Evolutionary conservation across 2,888 invertebrate species (phyloP).

Genomic region (Apamea crenata): DNA sequence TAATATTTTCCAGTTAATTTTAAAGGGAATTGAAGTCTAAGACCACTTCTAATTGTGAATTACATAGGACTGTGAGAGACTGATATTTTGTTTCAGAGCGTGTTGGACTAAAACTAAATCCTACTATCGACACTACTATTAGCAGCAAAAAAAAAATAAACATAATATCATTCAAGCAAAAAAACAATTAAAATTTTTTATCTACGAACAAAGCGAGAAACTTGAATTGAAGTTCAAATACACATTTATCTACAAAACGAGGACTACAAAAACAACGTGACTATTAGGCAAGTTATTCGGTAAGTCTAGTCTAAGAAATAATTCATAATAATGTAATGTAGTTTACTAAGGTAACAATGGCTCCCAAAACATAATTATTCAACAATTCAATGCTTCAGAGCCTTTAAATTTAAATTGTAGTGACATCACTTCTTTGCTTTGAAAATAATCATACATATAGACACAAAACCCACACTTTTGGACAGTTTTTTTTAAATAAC

Average conservation of each 20-base stretch:
- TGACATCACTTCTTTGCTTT: constrained; percentile 23
- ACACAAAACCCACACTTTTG: neutral
- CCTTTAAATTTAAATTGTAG: neutral
- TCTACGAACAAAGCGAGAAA: neutral
- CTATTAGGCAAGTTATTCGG: neutral
- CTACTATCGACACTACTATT: neutral
- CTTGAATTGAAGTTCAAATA: constrained; percentile 1
- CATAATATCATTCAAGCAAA: too few relatives aligned
- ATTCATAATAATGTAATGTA: constrained; percentile 7
- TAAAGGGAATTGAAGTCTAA: too few relatives aligned
- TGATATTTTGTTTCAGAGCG: neutral
- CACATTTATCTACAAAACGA: neutral
- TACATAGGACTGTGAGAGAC: too few relatives aligned
- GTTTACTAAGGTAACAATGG: constrained; percentile 2
- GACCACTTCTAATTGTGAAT: too few relatives aligned
- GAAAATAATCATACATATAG: neutral
- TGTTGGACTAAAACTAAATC: neutral
- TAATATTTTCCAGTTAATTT: too few relatives aligned
- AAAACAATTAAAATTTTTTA: neutral
- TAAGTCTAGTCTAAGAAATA: neutral
- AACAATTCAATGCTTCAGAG: constrained; percentile 9
- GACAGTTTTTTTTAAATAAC: too few relatives aligned
- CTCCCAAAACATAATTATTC: constrained; percentile 7
- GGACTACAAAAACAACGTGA: neutral
- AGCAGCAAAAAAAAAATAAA: too few relatives aligned